Evolutionary conservation across 2,888 invertebrate genomes (phyloP), one percentile per base, ranked within the genome.

Genomic region (Petrolisthes cinctipes): DNA sequence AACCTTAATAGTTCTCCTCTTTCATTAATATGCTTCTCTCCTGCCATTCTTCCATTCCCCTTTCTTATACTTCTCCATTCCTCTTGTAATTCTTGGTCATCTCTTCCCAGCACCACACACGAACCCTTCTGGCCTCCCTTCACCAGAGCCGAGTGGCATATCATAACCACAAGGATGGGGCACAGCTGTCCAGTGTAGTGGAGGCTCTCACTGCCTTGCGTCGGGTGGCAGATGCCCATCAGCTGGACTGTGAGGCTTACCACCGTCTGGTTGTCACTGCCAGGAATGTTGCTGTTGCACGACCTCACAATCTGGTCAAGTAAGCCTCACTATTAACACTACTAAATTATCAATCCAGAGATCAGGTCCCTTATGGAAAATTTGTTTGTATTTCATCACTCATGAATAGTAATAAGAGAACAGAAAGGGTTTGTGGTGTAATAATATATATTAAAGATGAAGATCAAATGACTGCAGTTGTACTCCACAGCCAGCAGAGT

Each of bases 181-280:
- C 89, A 54, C 89, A 91, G 73, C 82, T 90, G 17, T 17, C 86
- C 54, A 86, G 76, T 54, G 87, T 91, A 51, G 80, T 85, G 78
- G 84, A 85, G 14, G 76, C 82, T 9, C 82, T 91, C 17, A 54
- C 53, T 9, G 80, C 80, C 56, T 82, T 91, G 37, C 86, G 79
- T 4, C 80, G 85, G 9, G 56, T 75, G 73, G 79, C 81, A 82
- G 57, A 68, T 90, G 80, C 91, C 86, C 93, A 82, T 91, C 92
- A 87, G 6, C 89, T 97, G 91, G 97, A 98, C 93, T 97, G 98
- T 0, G 98, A 98, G 92, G 96, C 96, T 85, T 98, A 96, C 93
- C 97, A 97, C 93, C 95, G 97, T 3, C 94, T 98, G 54, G 95
- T 98, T 71, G 93, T 97, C 85, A 95, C 97, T 17, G 96, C 97